Evolutionary conservation across 2,797 vertebrate species (phyloP).

Genomic region (Benthosema pterotum): DNA sequence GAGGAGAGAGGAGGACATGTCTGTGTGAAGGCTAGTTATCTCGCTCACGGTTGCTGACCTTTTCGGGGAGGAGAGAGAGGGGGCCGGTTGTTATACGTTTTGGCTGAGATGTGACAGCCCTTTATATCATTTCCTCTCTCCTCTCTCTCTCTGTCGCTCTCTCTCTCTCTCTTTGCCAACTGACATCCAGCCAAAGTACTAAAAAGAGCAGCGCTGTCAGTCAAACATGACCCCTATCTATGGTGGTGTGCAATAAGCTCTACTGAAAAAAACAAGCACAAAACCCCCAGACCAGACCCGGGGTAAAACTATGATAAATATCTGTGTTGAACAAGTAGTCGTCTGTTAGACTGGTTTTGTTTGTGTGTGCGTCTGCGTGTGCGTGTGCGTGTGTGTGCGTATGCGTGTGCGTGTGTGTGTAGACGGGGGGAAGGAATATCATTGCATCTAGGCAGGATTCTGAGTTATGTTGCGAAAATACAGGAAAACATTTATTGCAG

Average conservation of each 20-base stretch:
- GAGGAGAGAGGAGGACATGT: slow-evolving; percentile 16
- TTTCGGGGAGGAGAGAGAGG: slow-evolving; percentile 48
- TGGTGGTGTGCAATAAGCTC: background rate
- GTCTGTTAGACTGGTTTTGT: too few species aligned
- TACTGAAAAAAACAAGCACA: too few species aligned
- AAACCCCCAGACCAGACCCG: too few species aligned
- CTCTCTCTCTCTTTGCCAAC: background rate
- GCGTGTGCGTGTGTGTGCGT: too few species aligned
- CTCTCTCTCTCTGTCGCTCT: background rate
- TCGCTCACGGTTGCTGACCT: slow-evolving; percentile 54
- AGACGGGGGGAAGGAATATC: too few species aligned
- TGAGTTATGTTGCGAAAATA: background rate
- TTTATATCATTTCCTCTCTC: slow-evolving; percentile 45
- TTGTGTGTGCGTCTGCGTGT: too few species aligned
- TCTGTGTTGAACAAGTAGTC: too few species aligned
- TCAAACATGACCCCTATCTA: background rate
- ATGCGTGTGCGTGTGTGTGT: too few species aligned
- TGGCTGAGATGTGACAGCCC: slow-evolving; percentile 40
- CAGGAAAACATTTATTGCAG: too few species aligned
- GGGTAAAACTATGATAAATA: too few species aligned
- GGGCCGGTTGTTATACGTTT: slow-evolving; percentile 35
- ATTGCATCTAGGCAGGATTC: background rate
- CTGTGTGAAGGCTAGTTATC: slow-evolving; percentile 53
- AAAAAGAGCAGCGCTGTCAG: background rate
- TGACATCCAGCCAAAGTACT: background rate